Evolutionary conservation across 2,888 invertebrate species (phyloP), one percentile per base, ranked within the genome.

Genomic region (Microctonus aethiopoides): DNA sequence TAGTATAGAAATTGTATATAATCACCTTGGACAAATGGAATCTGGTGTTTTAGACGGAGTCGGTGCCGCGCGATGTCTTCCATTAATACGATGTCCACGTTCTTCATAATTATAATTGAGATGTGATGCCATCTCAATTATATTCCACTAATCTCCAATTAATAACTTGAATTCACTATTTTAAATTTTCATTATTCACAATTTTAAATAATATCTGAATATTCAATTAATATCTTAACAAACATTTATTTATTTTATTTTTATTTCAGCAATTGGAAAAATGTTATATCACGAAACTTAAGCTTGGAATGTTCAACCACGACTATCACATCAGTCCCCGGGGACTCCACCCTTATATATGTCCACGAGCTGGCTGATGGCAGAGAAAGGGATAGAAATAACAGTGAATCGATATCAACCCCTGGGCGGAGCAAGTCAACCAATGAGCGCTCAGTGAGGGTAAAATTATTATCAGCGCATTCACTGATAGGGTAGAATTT

Each of bases 41-140:
- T 86, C 86, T 1, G 84, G 82, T 0, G 84, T 80, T 65, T 83
- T 83, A 0, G 84, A 79, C 32, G 57, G 20, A 5, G 82, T 77
- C 9, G 82, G 72, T 9, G 79, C 82, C 5, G 79, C 81, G 9
- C 83, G 78, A 59, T 85, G 83, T 60, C 79, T 75, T 24, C 82
- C 77, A 67, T 59, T 66, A 46, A 82, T 80, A 71, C 85, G 83
- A 71, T 84, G 86, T 0, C 78, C 81, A 59, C 85, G 78, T 26
- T 85, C 86, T 60, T 86, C 85, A 73, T 84, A 86, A 56, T 86
- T 86, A 71, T 83, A 86, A 16, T 75, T 78, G 46, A 82, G 76
- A 72, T 86, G 85, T 24, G 82, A 80, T 64, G 85, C 81, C 86
- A 86, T 86, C 26, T 68, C 72, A 54, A 46, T 46, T 46, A n/a